Percentiles rank a stretch among this genome's conserved stretches.
Evolutionary conservation across 2,797 vertebrate genomes (phyloP).

Genomic region (Labroides dimidiatus): DNA sequence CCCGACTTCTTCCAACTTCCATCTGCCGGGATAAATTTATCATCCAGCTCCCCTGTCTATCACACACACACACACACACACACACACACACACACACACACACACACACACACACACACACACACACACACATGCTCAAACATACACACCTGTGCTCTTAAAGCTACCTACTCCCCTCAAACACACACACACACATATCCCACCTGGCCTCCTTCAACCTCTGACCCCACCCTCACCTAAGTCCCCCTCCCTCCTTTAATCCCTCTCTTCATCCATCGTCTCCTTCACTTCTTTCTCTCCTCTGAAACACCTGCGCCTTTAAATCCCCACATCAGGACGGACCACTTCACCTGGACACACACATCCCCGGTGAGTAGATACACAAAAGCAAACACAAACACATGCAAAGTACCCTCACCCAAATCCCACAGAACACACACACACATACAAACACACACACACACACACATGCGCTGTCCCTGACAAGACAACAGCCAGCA

Average conservation of each 20-base stretch:
- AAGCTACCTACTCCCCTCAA: constrained; percentile 31
- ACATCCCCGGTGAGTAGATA: constrained; percentile 3
- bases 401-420: background rate
- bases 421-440: background rate
- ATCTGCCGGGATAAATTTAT: constrained; percentile 71
- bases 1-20: constrained; percentile 67
- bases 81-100: constrained; percentile 33
- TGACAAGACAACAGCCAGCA: constrained; percentile 95
- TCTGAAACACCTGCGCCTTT: constrained; percentile 72
- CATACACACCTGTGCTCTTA: constrained; percentile 64
- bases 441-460: constrained; percentile 33
- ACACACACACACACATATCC: constrained; percentile 55
- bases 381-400: constrained; percentile 12
- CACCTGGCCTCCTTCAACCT: constrained; percentile 75
- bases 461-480: constrained; percentile 63
- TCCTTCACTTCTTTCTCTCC: constrained; percentile 58
- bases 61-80: constrained; percentile 60
- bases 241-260: constrained; percentile 54
- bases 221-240: constrained; percentile 66
- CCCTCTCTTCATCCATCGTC: constrained; percentile 55
- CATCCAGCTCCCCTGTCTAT: constrained; percentile 62
- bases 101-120: constrained; percentile 49
- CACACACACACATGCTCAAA: constrained; percentile 26
- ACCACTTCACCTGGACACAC: constrained; percentile 68
- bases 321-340: constrained; percentile 74